Conservation (phyloP, 2,888 invertebrate genomes). For the Protophormia terraenovae region DNA sequence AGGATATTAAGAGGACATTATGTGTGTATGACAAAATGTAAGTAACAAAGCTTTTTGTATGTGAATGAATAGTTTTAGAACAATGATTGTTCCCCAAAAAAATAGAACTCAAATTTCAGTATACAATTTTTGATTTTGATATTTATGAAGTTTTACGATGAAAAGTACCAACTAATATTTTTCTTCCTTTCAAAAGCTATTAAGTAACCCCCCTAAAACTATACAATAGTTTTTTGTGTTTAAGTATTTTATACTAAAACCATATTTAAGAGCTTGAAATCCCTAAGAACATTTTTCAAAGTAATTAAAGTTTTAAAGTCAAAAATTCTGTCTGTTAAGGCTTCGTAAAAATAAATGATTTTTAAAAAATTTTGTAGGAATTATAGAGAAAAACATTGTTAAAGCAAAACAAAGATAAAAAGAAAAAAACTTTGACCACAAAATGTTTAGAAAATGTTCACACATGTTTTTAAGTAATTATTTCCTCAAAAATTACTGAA, state of each 20-base stretch:
- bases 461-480: no score
- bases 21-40: no score
- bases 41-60: no score
- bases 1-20: conserved; percentile 41
- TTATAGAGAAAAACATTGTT: not conserved
- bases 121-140: conserved; percentile 46
- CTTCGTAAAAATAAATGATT: conserved; percentile 25
- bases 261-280: not conserved
- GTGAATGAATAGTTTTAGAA: no score
- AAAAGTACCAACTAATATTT: conserved; percentile 3
- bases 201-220: not conserved
- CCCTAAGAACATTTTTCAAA: not conserved
- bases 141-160: conserved; percentile 38
- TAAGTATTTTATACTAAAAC: not conserved
- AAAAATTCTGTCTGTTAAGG: not conserved
- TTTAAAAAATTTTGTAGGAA: conserved; percentile 4
- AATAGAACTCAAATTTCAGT: no score
- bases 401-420: not conserved
- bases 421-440: not conserved
- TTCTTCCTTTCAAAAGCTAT: not conserved
- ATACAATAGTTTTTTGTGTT: not conserved
- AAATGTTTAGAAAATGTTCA: no score
- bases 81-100: no score
- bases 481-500: no score
- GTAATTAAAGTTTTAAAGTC: conserved; percentile 22